Evolutionary conservation across 2,113 vertebrate genomes (phyloP), one percentile per base, ranked within the genome.

Genomic region (Orycteropus afer): DNA sequence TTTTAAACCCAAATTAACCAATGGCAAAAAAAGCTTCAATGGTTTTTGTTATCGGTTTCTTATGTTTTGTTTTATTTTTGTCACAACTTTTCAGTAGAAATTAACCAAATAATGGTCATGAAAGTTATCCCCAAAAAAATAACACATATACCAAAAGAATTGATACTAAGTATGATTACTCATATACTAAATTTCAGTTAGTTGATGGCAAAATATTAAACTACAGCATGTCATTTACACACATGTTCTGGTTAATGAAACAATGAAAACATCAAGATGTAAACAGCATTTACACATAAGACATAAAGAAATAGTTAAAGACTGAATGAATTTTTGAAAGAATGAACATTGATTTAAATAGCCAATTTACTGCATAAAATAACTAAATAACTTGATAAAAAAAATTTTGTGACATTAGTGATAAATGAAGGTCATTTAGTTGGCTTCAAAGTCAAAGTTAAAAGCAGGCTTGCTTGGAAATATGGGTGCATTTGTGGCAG

Each of bases 321-420:
- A 71, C 69, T 40, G 67, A 92, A 91, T 88, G 40, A 51, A 81
- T 91, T 91, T 94, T 65, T 57, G 57, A 51, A 77, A 93, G 69
- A 85, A 65, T 67, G 74, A 87, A 88, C 67, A 22, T 29, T 61
- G 63, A 87, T 51, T 69, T 86, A 4, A 92, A 77, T 92, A 69
- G 20, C 71, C 55, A 90, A 27, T 29, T 61, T 29, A 86, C 23
- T 57, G 55, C 23, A 22, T 57, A 57, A 57, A 57, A 22, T 57
- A 23, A 57, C 55, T 57, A 22, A 22, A 57, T 9, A 57, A 57
- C 55, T 23, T 57, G 55, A 23, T 57, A 57, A 57, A 18, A 57
- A 57, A 57, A 57, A 55, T 83, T 5, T 22, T 18, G 12, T 59
- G 4, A 2, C 14, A n/a, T 17, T 55, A 37, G 67, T 73, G 17